These are phyloP conservation scores for Lissonota sp. DNA, from an alignment of 2,888 invertebrate genomes.

Conservation along the genomic window DNA sequence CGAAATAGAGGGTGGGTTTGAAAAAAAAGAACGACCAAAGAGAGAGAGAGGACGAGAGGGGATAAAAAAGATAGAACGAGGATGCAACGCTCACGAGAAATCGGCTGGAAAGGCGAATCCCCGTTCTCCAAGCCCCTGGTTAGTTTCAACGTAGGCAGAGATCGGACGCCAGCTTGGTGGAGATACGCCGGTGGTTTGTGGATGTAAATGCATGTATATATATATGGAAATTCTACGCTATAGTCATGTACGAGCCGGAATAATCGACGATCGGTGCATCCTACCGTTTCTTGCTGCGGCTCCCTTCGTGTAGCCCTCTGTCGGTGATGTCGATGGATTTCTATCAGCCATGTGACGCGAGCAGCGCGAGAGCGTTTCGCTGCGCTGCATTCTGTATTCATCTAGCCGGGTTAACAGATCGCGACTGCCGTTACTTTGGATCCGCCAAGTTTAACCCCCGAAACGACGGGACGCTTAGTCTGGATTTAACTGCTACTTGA, in stretches of 20 bases:
- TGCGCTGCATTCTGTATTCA: conserved; percentile 52
- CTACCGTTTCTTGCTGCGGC: conserved; percentile 18
- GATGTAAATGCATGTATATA: conserved; percentile 15
- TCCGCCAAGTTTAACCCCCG: conserved; percentile 75
- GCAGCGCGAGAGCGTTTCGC: conserved; percentile 39
- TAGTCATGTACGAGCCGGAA: conserved; percentile 52
- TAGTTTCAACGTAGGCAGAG: too few species aligned
- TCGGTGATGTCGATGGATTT: conserved; percentile 63
- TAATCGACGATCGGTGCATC: conserved; percentile 60
- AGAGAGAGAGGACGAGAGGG: not conserved
- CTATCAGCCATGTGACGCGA: conserved; percentile 52
- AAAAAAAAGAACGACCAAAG: conserved; percentile 7
- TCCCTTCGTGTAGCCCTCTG: not conserved
- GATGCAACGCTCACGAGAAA: conserved; percentile 55
- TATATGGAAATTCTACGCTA: conserved; percentile 18
- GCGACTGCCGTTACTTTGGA: conserved; percentile 74
- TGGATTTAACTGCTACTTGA: conserved; percentile 81
- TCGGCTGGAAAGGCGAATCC: conserved; percentile 59
- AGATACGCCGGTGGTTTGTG: conserved; percentile 1
- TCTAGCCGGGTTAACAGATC: conserved; percentile 74
- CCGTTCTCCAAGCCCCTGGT: not conserved
- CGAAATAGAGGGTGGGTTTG: conserved; percentile 2
- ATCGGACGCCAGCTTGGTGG: not conserved
- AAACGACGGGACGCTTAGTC: conserved; percentile 79
- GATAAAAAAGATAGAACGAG: conserved; percentile 22